Base-by-base conservation (phyloP, 2,797 vertebrate genomes). In the Muscicapa striata region DNA sequence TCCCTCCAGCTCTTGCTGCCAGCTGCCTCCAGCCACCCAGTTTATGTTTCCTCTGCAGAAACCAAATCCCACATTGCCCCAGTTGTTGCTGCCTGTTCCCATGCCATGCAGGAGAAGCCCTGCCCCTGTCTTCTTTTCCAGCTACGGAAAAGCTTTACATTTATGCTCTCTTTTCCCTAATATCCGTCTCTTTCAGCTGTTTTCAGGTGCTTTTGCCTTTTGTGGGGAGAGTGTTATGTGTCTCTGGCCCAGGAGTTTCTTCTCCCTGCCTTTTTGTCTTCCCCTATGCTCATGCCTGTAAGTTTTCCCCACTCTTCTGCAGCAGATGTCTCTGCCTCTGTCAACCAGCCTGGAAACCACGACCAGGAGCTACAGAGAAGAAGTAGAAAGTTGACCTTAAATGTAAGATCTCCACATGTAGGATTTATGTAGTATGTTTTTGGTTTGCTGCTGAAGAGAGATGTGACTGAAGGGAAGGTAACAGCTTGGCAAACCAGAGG, bases 401-500 rank as follows among this genome's bases (percentile, higher is more conserved):
- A 61, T 51, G 19, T 40, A 78, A 64, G n/a, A 58, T 48, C 67
- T 84, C 51, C 55, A 29, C 5, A 7, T 9, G 23, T 6, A 80
- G 55, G 54, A 51, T 79, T 69, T 82, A 19, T 26, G 10, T 24
- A 38, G 11, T 34, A 5, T 55, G 32, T 5, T 69, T 90, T 90
- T 17, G 1, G 23, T 41, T 87, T 90, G 36, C 32, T 46, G 32
- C 41, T 92, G 64, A 58, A 84, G 78, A 57, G n/a, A 73, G 48
- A 66, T 1, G 0, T 84, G 83, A 84, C 63, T 70, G 70, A 82
- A 93, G 72, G 80, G 38, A 91, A 69, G 81, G 67, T 64, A 61
- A 68, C 82, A 94, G 75, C 82, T 87, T 93, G 95, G 78, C 75
- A 89, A 87, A 61, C 4, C 0, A 19, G 49, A 91, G 61, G 61